Base-by-base conservation (phyloP, 2,797 vertebrate genomes). In the Fratercula arctica region DNA sequence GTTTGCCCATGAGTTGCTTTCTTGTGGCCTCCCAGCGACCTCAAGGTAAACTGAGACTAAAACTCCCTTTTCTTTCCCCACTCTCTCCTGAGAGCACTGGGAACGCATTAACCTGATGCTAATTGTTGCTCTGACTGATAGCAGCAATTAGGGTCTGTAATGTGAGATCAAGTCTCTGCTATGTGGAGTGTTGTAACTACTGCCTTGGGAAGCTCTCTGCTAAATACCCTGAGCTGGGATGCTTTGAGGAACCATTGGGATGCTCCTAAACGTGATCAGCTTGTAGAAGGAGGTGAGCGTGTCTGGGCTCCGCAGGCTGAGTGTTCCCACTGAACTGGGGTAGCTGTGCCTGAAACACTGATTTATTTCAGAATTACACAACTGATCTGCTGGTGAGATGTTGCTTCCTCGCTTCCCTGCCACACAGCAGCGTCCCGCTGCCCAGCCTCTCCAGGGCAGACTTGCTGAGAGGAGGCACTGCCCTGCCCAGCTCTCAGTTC, bases 351-450 rank as follows among this genome's bases (percentile, higher is more conserved):
- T 9, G 2, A 33, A 89, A 1, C 76, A 50, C 31, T 0, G 57
- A 5, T 72, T 85, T 68, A 26, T 69, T 79, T 41, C 28, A 35
- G 67, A 79, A n/a, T 75, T 57, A 50, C 18, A 9, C 16, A 24
- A 23, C n/a, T 50, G 39, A 51, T 80, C 21, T 68, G 39, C 45
- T 48, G 83, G 24, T 43, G 78, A 66, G 37, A 5, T 29, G 25
- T 14, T 48, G 18, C 53, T 39, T 76, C 43, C 31, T 79, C 3
- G 0, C 37, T 74, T 72, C 19, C 18, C 18, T 0, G 2, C 29
- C 0, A 0, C 53, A 14, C 0, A 3, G 11, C 53, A 64, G 53
- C 50, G 4, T 50, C n/a, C 28, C 0, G 1, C 39, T 64, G 46
- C 35, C 68, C 29, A 46, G 33, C 29, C 18, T 46, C 20, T 54